Percentiles rank a stretch among this genome's conserved stretches.
These are phyloP conservation scores for Toxostoma redivivum DNA, from an alignment of 2,113 vertebrate species.

Conservation along the genomic window DNA sequence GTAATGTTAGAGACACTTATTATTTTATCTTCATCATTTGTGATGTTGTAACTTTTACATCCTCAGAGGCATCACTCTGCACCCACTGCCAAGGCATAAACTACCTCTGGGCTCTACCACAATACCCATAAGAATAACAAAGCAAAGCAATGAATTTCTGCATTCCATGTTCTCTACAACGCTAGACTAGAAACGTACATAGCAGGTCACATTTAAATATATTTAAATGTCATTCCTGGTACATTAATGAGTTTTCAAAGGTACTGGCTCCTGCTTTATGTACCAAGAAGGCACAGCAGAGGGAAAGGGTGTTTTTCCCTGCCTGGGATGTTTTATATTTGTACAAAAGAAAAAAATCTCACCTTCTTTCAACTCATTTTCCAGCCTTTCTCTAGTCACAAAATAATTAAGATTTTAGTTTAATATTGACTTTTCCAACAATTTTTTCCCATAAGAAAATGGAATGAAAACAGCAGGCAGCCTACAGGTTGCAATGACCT, in stretches of 20 bases:
- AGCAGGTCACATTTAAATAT: neutral
- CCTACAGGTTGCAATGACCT: neutral
- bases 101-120: neutral
- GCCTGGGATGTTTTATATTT: neutral
- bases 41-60: neutral
- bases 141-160: neutral
- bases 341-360: neutral
- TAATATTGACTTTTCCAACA: neutral
- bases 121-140: neutral
- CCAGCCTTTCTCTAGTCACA: neutral
- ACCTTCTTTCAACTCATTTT: neutral
- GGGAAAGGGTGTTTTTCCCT: neutral
- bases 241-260: neutral
- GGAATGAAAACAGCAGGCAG: neutral
- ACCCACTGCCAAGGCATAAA: neutral
- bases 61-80: neutral
- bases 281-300: neutral
- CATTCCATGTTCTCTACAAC: neutral
- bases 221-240: neutral
- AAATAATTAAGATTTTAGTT: neutral
- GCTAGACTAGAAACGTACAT: neutral
- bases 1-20: neutral
- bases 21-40: conserved; percentile 33
- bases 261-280: neutral
- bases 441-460: neutral